These are phyloP conservation scores for Cynopterus sphinx DNA, from an alignment of 2,797 vertebrate genomes.

Conservation along the genomic window DNA sequence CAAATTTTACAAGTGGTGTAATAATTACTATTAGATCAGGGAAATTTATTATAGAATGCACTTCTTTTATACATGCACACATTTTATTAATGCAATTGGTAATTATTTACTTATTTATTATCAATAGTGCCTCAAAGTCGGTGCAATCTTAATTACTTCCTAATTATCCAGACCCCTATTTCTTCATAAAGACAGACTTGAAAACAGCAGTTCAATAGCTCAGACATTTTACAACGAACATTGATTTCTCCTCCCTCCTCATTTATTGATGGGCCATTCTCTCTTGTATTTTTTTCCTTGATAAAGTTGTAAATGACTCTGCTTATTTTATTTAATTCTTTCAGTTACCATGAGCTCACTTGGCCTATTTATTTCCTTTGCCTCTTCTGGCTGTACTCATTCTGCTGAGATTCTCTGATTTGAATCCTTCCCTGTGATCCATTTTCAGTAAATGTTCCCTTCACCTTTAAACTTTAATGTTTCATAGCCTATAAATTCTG, in stretches of 20 bases:
- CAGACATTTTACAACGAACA: constrained; percentile 84
- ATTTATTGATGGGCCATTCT: constrained; percentile 85
- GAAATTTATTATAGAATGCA: constrained; percentile 43
- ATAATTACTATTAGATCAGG: constrained; percentile 34
- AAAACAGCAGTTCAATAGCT: constrained; percentile 83
- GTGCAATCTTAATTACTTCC: constrained; percentile 83
- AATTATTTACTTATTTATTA: constrained; percentile 79
- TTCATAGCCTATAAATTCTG: neutral
- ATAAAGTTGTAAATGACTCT: constrained; percentile 84
- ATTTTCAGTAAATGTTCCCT: neutral
- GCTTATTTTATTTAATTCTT: constrained; percentile 82
- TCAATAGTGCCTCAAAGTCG: constrained; percentile 70
- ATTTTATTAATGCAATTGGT: constrained; percentile 69
- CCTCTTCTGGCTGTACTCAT: neutral
- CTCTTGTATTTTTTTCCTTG: constrained; percentile 84
- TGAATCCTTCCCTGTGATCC: neutral
- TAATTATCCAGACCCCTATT: constrained; percentile 80
- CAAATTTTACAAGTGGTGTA: neutral
- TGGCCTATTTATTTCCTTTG: neutral
- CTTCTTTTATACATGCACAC: constrained; percentile 41
- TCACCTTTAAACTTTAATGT: neutral
- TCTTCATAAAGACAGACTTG: constrained; percentile 80
- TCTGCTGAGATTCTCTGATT: neutral
- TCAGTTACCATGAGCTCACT: constrained; percentile 64
- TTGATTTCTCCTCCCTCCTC: constrained; percentile 86